Conservation (phyloP, 2,113 vertebrate species). For the Seriola rivoliana region DNA sequence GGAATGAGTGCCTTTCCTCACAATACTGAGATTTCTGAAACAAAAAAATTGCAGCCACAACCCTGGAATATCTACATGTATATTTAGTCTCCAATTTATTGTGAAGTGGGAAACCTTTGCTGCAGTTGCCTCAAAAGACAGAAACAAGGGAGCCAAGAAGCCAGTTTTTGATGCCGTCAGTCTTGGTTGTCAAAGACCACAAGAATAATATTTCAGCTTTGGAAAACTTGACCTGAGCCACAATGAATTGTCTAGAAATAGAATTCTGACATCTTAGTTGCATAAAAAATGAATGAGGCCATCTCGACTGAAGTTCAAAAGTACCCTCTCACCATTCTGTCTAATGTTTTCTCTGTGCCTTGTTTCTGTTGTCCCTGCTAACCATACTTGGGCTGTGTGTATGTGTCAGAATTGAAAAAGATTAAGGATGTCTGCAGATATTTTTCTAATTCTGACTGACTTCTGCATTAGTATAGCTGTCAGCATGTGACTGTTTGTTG, state of each 20-base stretch:
- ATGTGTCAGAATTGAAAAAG: slow-evolving; percentile 22
- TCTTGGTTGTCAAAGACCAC: slow-evolving; percentile 19
- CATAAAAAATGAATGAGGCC: slow-evolving; percentile 58
- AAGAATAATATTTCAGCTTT: slow-evolving; percentile 26
- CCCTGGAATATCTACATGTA: not conserved
- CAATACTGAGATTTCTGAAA: slow-evolving; percentile 1
- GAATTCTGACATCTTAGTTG: slow-evolving; percentile 31
- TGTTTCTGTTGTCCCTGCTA: slow-evolving; percentile 31
- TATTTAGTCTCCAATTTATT: not conserved
- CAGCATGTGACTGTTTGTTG: not conserved
- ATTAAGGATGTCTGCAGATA: slow-evolving; percentile 16
- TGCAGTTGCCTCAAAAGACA: not conserved
- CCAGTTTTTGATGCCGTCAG: slow-evolving; percentile 1
- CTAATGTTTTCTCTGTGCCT: slow-evolving; percentile 30
- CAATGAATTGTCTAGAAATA: slow-evolving; percentile 48
- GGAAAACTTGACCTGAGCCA: slow-evolving; percentile 39
- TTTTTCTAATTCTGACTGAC: slow-evolving; percentile 36
- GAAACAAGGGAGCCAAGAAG: not conserved
- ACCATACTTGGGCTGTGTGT: not conserved
- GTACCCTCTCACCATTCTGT: slow-evolving; percentile 16
- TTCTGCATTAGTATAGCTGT: slow-evolving; percentile 33
- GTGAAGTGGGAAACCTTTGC: slow-evolving; percentile 6
- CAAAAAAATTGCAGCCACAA: not conserved
- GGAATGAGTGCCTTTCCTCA: not conserved
- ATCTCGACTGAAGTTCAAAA: slow-evolving; percentile 45